These are phyloP conservation scores for Crypturellus tataupa DNA, from an alignment of 2,797 vertebrate genomes.

Conservation along the genomic window DNA sequence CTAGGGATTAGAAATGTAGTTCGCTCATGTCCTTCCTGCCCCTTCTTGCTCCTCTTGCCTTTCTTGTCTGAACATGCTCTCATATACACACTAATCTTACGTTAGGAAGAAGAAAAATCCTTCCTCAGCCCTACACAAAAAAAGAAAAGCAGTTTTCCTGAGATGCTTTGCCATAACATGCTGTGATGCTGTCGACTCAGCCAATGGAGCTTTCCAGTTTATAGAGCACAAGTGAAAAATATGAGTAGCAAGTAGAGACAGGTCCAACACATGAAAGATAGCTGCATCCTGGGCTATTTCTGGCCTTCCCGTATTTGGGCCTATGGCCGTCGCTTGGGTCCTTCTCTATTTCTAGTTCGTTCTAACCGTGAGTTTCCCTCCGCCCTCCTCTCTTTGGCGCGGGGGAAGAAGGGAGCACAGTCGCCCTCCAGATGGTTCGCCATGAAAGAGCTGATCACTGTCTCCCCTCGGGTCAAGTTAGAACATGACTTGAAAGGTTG, in stretches of 20 bases:
- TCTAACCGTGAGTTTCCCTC: neutral
- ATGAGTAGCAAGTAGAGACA: neutral
- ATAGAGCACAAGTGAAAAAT: neutral
- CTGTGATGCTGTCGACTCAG: neutral
- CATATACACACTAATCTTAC: neutral
- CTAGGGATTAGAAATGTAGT: neutral
- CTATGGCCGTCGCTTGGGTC: neutral
- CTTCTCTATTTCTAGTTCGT: neutral
- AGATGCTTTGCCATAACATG: neutral
- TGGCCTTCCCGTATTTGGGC: rapidly evolving
- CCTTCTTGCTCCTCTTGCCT: neutral
- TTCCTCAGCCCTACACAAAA: neutral
- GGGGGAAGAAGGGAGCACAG: neutral
- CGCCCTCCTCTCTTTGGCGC: neutral
- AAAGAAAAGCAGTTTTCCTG: neutral
- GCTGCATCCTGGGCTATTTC: rapidly evolving
- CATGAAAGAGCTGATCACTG: rapidly evolving
- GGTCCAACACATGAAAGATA: neutral
- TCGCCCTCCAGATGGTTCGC: rapidly evolving
- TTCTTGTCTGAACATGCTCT: neutral
- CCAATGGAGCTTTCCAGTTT: neutral
- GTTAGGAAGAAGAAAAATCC: neutral
- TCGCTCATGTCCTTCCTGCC: neutral
- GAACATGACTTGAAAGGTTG: neutral
- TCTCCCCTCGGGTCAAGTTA: neutral